Conservation (phyloP, 2,888 invertebrate species). For the Sisyra terminalis region DNA sequence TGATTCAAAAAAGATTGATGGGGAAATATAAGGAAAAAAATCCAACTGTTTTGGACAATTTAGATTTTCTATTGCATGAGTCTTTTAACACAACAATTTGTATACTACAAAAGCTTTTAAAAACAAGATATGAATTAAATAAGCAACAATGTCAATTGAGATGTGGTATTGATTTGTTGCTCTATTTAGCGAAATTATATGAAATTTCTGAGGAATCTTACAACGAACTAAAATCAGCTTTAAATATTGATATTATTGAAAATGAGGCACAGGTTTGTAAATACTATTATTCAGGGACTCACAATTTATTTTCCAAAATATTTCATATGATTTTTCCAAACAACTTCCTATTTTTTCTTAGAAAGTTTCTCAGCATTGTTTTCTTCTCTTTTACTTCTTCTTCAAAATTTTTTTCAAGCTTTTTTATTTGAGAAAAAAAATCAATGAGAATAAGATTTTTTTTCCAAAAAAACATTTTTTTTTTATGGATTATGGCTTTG, state of each 20-base stretch:
- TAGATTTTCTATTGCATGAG: slow-evolving; percentile 54
- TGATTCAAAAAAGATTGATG: slow-evolving; percentile 59
- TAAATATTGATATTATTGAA: slow-evolving; percentile 19
- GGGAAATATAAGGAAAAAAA: slow-evolving; percentile 66
- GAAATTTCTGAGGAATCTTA: slow-evolving; percentile 18
- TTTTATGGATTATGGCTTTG: no score
- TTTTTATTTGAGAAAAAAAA: no score
- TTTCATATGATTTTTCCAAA: no score
- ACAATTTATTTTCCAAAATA: no score
- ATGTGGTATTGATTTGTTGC: slow-evolving; percentile 19
- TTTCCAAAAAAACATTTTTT: no score
- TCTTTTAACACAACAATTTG: slow-evolving; percentile 44
- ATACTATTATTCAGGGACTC: no score
- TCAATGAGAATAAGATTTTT: no score
- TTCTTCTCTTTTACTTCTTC: no score
- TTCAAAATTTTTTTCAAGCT: no score
- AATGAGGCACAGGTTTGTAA: slow-evolving; percentile 20
- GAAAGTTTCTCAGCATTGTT: no score
- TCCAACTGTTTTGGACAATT: slow-evolving; percentile 50
- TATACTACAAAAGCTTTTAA: slow-evolving; percentile 31
- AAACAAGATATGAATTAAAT: slow-evolving; percentile 23
- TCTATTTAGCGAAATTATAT: slow-evolving; percentile 19
- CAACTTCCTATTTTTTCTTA: no score
- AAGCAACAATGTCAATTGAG: slow-evolving; percentile 20
- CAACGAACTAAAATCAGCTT: slow-evolving; percentile 18